A percentile compares a stretch with the other conserved stretches of the same genome.
Conservation (phyloP, 2,113 vertebrate species). For the Motacilla tschutschensis region DNA sequence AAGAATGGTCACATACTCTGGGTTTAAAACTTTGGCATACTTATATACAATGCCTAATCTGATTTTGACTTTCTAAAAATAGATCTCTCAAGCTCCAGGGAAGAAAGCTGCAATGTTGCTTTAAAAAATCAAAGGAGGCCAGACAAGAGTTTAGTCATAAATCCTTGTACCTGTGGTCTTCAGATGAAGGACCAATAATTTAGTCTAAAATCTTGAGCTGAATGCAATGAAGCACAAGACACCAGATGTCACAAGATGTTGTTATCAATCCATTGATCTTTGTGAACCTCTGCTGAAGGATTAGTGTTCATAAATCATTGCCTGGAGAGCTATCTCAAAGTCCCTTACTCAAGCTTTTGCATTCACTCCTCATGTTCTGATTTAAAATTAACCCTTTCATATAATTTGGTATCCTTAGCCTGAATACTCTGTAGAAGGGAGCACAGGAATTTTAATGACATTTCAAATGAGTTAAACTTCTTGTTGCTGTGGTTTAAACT, state of each 20-base stretch:
- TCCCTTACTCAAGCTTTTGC: neutral
- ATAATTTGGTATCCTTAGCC: neutral
- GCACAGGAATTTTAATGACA: constrained; percentile 6
- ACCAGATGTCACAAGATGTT: constrained; percentile 13
- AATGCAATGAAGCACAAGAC: neutral
- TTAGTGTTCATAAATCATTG: constrained; percentile 37
- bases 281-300: constrained; percentile 11
- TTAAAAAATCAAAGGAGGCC: neutral
- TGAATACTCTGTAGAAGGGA: neutral
- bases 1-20: neutral
- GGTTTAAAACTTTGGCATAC: neutral
- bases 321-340: neutral
- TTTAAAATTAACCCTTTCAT: constrained; percentile 41
- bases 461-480: neutral
- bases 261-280: neutral
- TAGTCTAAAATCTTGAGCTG: neutral
- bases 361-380: neutral
- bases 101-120: neutral
- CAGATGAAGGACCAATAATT: constrained; percentile 1
- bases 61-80: constrained; percentile 11
- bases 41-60: neutral
- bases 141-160: constrained; percentile 31
- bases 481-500: neutral
- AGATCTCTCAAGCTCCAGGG: neutral
- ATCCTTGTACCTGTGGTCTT: constrained; percentile 15